A percentile compares a stretch with the other conserved stretches of the same genome.
These are phyloP conservation scores for Lordiphosa andalusiaca DNA, from an alignment of 2,888 invertebrate genomes.

Conservation along the genomic window DNA sequence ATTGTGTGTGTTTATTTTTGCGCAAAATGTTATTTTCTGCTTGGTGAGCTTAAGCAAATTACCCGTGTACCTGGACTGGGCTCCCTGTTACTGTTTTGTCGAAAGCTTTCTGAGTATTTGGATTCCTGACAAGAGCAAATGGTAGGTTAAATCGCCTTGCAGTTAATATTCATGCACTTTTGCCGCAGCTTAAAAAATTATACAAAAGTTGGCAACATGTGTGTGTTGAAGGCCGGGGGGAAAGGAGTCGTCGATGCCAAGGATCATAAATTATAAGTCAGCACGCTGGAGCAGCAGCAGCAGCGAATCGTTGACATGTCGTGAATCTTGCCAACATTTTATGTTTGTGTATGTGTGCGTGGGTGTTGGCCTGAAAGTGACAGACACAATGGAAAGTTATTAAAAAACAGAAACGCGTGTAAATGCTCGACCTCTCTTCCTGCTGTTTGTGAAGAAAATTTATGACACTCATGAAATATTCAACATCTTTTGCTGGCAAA, in stretches of 20 bases:
- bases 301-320: constrained; percentile 44
- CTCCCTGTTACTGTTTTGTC: constrained; percentile 17
- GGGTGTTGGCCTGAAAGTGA: constrained; percentile 37
- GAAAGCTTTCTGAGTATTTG: constrained; percentile 49
- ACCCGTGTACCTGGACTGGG: constrained; percentile 40
- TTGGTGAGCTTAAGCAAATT: constrained; percentile 68
- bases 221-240: constrained; percentile 20
- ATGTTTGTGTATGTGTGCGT: constrained; percentile 15
- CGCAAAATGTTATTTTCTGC: constrained; percentile 72
- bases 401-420: constrained; percentile 49
- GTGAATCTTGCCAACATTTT: constrained; percentile 34
- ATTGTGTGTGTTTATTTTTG: constrained; percentile 65
- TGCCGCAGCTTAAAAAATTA: constrained; percentile 61
- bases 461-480: constrained; percentile 65
- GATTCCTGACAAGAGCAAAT: constrained; percentile 28
- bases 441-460: constrained; percentile 14
- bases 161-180: constrained; percentile 73
- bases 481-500: constrained; percentile 42
- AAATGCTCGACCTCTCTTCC: constrained; percentile 28
- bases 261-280: constrained; percentile 71
- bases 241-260: constrained; percentile 59
- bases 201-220: constrained; percentile 57
- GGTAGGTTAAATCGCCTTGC: constrained; percentile 51
- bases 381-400: constrained; percentile 64
- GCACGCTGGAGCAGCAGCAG: constrained; percentile 46